These are phyloP conservation scores for Mus pahari DNA, from an alignment of 2,113 vertebrate genomes.

Conservation along the genomic window DNA sequence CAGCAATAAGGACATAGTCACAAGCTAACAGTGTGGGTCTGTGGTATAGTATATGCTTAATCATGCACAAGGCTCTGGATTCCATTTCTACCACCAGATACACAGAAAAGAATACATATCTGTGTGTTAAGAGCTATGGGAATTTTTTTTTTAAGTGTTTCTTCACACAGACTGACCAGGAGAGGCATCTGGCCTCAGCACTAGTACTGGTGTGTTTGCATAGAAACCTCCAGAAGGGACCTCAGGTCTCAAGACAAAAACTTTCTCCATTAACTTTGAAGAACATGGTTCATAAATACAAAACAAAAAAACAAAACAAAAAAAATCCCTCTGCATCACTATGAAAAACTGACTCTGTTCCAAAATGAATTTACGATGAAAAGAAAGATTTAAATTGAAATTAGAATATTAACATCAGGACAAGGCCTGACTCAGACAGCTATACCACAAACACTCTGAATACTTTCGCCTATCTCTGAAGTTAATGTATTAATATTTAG, in stretches of 20 bases:
- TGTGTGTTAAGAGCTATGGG: neutral
- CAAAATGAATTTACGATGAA: neutral
- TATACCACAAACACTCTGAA: neutral
- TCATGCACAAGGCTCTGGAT: too few relatives aligned
- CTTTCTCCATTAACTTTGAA: neutral
- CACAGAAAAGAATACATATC: neutral
- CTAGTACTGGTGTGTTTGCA: neutral
- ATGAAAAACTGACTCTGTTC: neutral
- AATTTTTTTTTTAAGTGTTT: neutral
- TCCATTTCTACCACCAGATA: neutral
- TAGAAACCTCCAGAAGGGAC: neutral
- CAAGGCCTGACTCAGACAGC: constrained; percentile 9
- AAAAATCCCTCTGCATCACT: neutral
- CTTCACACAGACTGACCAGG: neutral
- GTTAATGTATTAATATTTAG: constrained; percentile 21
- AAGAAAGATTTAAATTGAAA: constrained; percentile 49
- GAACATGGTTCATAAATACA: neutral
- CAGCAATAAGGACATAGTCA: neutral
- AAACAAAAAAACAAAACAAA: constrained; percentile 2
- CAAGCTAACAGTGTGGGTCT: neutral
- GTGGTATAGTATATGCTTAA: neutral
- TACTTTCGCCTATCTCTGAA: neutral
- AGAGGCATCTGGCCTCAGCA: neutral
- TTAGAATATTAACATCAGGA: constrained; percentile 49
- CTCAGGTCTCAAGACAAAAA: neutral